Base-by-base conservation (phyloP, 2,113 vertebrate species). In the Bostrychus sinensis region DNA sequence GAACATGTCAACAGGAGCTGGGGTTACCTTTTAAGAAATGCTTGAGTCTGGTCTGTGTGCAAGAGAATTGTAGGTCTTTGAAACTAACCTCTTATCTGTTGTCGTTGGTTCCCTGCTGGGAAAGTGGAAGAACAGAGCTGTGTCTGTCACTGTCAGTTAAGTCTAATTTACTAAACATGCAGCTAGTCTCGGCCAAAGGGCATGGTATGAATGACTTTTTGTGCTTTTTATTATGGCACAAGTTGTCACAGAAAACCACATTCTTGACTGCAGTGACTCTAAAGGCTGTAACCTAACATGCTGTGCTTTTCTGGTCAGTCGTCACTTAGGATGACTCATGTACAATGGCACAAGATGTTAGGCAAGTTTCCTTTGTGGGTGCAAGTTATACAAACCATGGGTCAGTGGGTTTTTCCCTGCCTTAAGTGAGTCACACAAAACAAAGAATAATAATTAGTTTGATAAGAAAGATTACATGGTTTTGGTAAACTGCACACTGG, bases 341-440 rank as follows among this genome's bases (percentile, higher is more conserved):
- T 56, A 62, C 56, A 32, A 12, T 13, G 28, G 38, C 36, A 62
- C 12, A 41, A 77, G 66, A 84, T 48, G 58, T 70, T 73, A 32
- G 68, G 76, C 81, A 78, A 81, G 76, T 66, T 86, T 85, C 77
- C 75, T 72, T 72, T 78, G 74, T 77, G 79, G 76, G 70, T 48
- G 67, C 68, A 83, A 82, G 66, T 85, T 74, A 78, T 85, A 77
- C 82, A 86, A 89, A 85, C 86, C 89, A 26, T 2, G 54, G 48
- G 46, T 39, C 46, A 6, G 56, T 20, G 62, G 70, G 68, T 77
- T 59, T 73, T 83, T 89, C 86, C 79, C 82, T 83, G 79, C 73
- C 17, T 48, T 17, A 82, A 78, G 70, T 74, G 75, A 87, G 75
- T 89, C 78, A 86, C 64, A 55, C 32, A 54, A 71, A 72, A 86